Base-by-base conservation (phyloP, 2,113 vertebrate genomes). In the Phaethon lepturus region DNA sequence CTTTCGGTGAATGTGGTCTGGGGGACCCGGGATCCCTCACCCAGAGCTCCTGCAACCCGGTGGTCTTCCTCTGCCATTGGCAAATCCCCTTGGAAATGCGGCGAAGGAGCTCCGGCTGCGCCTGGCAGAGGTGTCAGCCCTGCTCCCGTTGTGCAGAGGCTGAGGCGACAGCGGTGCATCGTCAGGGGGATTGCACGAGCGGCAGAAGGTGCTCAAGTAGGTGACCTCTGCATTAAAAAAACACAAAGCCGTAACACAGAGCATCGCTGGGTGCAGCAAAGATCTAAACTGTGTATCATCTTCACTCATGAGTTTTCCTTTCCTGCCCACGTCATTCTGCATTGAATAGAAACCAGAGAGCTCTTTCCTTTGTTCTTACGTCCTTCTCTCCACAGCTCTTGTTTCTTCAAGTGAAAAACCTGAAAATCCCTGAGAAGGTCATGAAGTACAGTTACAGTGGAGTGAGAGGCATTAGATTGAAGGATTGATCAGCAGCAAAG, bases 401-500 rank as follows among this genome's bases (percentile, higher is more conserved):
- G 88, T 93, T 96, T 92, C 26, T 40, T 95, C 92, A 90, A 97
- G 90, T 95, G 88, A 66, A 68, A 96, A 87, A 94, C 91, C 92
- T 83, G 42, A 91, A 96, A 95, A 90, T 82, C 92, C 73, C 82
- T 11, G 31, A 93, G 96, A 86, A 96, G 95, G 88, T 13, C 40
- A 93, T 42, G 95, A 96, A 97, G 95, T 84, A 79, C 95, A 97
- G 97, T 97, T 95, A 97, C 97, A 96, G 85, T 93, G 95, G 94
- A 96, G 97, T 95, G 97, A 93, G 96, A 97, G 96, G 96, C 92
- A 85, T 95, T 97, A 94, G 86, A 91, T 52, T 97, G 98, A 98
- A 97, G 97, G 97, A 97, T 96, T 97, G 97, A 97, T 97, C 96
- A 26, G 91, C 67, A 96, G 97, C 97, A 96, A 96, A 97, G 95